Percentiles rank a stretch among this genome's conserved stretches.
phyloP scores from a whole-genome alignment of 2,797 vertebrate genomes.

The Amblyopsis hoosieri region DNA sequence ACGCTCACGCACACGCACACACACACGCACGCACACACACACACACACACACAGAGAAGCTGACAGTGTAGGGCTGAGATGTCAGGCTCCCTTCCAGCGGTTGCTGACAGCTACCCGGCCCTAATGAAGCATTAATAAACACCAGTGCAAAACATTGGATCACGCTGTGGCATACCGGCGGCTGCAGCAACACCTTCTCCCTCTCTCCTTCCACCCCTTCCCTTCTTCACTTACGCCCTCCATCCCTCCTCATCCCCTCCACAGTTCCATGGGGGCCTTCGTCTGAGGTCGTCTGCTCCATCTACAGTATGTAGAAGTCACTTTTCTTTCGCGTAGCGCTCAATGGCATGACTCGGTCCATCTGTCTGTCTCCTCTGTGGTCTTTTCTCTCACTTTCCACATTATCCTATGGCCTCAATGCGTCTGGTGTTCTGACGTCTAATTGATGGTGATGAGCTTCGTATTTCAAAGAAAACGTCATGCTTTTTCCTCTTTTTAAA shows the following conservation, averaged over 20 bases:
- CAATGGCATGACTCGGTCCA: slow-evolving; percentile 35
- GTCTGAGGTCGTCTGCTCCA: slow-evolving; percentile 2
- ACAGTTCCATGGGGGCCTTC: slow-evolving; percentile 39
- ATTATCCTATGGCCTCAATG: slow-evolving; percentile 63
- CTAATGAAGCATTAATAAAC: slow-evolving; percentile 79
- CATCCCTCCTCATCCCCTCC: slow-evolving; percentile 10
- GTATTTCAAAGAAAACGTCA: slow-evolving; percentile 42
- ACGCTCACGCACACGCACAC: background rate
- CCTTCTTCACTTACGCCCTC: slow-evolving; percentile 25
- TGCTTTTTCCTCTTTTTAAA: slow-evolving; percentile 38
- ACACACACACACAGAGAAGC: slow-evolving; percentile 7
- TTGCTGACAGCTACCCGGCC: slow-evolving; percentile 65
- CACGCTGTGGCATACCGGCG: slow-evolving; percentile 49
- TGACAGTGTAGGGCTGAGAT: no score
- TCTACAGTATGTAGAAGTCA: no score
- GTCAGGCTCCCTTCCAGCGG: slow-evolving; percentile 17
- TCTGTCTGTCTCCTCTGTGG: slow-evolving; percentile 48
- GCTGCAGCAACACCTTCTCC: background rate
- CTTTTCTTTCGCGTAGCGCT: slow-evolving; percentile 36
- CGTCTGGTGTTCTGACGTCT: slow-evolving; percentile 53
- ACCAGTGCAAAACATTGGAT: slow-evolving; percentile 64
- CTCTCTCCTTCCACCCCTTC: slow-evolving; percentile 32
- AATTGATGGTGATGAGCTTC: slow-evolving; percentile 66
- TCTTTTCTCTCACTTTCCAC: slow-evolving; percentile 39
- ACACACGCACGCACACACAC: slow-evolving; percentile 5